Base-by-base conservation (phyloP, 2,888 invertebrate species). In the Hetaerina titia region DNA sequence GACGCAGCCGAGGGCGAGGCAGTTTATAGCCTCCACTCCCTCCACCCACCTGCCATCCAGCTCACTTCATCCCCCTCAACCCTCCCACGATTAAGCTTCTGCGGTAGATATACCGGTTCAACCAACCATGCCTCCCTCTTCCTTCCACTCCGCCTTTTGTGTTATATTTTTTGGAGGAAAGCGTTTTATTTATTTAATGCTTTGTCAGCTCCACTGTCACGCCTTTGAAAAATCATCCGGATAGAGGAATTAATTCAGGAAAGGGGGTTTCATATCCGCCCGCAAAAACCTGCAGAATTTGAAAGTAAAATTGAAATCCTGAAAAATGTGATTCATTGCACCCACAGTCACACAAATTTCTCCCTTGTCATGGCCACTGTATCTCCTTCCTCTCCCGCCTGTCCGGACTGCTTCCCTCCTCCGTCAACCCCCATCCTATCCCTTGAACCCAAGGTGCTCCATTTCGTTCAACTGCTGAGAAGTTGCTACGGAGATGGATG, bases 141-240 rank as follows among this genome's bases (percentile, higher is more conserved):
- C 81, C 69, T 69, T 69, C 69, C 69, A 69, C 69, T 69, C n/a
- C 22, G 69, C 81, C 31, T 81, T 81, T 81, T 4, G 81, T 31
- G 9, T 81, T 81, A 81, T 81, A 74, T 81, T 81, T 31, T 81
- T 81, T 81, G 11, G 81, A 31, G 31, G 31, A 31, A 31, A 31
- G 31, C 2, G 31, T 81, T 81, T 81, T 81, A 81, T 81, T 81
- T 31, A 81, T 81, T 81, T 81, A 81, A 81, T 31, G 81, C 81
- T 81, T 81, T 81, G 81, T 81, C 81, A 81, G 81, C 81, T 81
- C 25, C 81, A 15, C 81, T 81, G 81, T 81, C 81, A 81, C 81
- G 81, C 81, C 81, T 81, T 81, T 81, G 81, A 81, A 81, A 81
- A 81, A 81, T 81, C 81, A 81, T 81, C 81, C 81, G 81, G 81